Base-by-base conservation (phyloP, 2,888 invertebrate genomes). In the Drosophila pullipes region DNA sequence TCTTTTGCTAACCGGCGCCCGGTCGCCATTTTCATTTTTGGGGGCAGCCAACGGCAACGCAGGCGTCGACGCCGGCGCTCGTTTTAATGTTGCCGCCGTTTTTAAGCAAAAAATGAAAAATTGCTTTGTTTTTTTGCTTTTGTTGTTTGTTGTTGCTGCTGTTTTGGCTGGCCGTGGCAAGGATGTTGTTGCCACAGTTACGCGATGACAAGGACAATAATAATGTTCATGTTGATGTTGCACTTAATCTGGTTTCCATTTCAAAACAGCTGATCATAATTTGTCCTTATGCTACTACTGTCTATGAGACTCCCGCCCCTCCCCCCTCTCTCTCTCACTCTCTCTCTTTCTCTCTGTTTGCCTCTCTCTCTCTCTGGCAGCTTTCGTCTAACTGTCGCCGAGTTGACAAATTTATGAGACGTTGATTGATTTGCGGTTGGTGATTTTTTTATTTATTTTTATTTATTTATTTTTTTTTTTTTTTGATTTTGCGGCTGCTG, bases 331-430 rank as follows among this genome's bases (percentile, higher is more conserved):
- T 31, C 35, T 30, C 41, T 9, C 9, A 49, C 33, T 61, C 6
- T 37, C 18, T 68, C 18, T 3, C n/a, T 3, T 9, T 4, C 18
- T 11, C 2, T 9, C 11, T 5, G 25, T 25, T 2, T 25, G 25
- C 25, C 6, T 37, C 18, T 68, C 18, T 3, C 18, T 3, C 13
- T 9, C 5, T 31, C 7, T 31, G 30, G 59, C 59, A 72, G 61
- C 76, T 74, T 72, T 78, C 72, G 70, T 80, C 80, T 71, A 74
- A 76, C 74, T 82, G 82, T 87, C 85, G 76, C 60, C 75, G 73
- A 76, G 76, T 79, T 82, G 89, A 91, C 89, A 91, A 91, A 91
- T 90, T 88, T 87, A 91, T 91, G 91, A 91, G 89, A 90, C 89
- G 81, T 89, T 91, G 91, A 91, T 91, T 91, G 90, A 91, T 91